Evolutionary conservation across 2,797 vertebrate species (phyloP), one percentile per base, ranked within the genome.

Genomic region (Oreochromis mossambicus): DNA sequence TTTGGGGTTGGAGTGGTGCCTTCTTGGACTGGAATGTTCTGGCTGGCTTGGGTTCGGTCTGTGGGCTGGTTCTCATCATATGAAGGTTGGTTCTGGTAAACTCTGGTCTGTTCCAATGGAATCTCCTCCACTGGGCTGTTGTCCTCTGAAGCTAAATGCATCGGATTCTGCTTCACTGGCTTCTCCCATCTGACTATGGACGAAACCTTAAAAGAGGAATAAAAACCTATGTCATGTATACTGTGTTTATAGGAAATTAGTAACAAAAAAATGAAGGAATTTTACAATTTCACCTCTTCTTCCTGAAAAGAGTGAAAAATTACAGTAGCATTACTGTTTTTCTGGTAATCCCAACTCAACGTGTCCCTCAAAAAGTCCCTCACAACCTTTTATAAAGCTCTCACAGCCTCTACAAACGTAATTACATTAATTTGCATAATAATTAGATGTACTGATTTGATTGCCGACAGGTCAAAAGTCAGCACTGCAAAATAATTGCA

Each of bases 91-190:
- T 94, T 93, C 88, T 96, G 95, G 89, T 95, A 95, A 83, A 95
- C 94, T 86, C 84, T 90, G 83, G 95, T 96, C 89, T 95, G 95
- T 80, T 96, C 95, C 13, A 75, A 75, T 12, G 93, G 93, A 82
- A 93, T 76, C 85, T 95, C 94, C 87, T 95, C 95, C 26, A 93
- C 91, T 3, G 94, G 94, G 77, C 92, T 95, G 79, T 95, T 89
- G 76, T 94, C 91, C 36, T 94, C 94, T 19, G 82, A 50, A 26
- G 50, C 26, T n/a, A 89, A 12, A 55, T 92, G 90, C 66, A 93
- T 6, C 51, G 82, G 84, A 73, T 93, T 93, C 76, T 78, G 89
- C 66, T 77, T 87, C 52, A 91, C 87, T n/a, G 87, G 79, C 24
- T 77, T 92, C 83, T 90, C 84, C 79, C 78, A 76, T 56, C 41